Evolutionary conservation across 2,113 vertebrate genomes (phyloP).

Genomic region (Chaetodon trifascialis): DNA sequence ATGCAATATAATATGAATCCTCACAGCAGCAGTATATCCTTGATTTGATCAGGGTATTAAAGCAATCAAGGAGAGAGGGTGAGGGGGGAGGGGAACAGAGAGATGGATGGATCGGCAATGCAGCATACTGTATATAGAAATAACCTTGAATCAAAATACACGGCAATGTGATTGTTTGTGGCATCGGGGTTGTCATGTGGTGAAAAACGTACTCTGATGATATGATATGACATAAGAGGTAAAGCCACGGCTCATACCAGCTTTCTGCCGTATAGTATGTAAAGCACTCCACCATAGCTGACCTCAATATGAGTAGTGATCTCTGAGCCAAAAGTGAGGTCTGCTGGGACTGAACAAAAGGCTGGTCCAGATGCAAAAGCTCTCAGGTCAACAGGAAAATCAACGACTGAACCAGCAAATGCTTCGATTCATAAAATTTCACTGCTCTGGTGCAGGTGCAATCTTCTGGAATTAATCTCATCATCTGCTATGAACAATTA

Average conservation of each 20-base stretch:
- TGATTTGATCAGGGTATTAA: constrained; percentile 64
- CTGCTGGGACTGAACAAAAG: constrained; percentile 10
- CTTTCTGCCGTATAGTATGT: constrained; percentile 2
- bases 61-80: constrained; percentile 53
- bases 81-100: not conserved
- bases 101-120: constrained; percentile 53
- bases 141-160: constrained; percentile 56
- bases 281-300: constrained; percentile 30
- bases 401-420: not conserved
- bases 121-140: constrained; percentile 46
- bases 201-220: constrained; percentile 18
- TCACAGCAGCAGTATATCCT: constrained; percentile 42
- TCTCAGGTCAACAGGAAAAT: constrained; percentile 26
- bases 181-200: constrained; percentile 25
- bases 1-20: constrained; percentile 53
- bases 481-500: constrained; percentile 63
- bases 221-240: constrained; percentile 27
- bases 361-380: not conserved
- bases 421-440: constrained; percentile 4
- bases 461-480: constrained; percentile 44
- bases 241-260: constrained; percentile 11
- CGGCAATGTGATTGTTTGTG: constrained; percentile 31
- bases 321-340: constrained; percentile 22
- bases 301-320: constrained; percentile 57
- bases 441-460: constrained; percentile 20